Evolutionary conservation across 2,797 vertebrate genomes (phyloP).

Genomic region (Lacerta agilis): DNA sequence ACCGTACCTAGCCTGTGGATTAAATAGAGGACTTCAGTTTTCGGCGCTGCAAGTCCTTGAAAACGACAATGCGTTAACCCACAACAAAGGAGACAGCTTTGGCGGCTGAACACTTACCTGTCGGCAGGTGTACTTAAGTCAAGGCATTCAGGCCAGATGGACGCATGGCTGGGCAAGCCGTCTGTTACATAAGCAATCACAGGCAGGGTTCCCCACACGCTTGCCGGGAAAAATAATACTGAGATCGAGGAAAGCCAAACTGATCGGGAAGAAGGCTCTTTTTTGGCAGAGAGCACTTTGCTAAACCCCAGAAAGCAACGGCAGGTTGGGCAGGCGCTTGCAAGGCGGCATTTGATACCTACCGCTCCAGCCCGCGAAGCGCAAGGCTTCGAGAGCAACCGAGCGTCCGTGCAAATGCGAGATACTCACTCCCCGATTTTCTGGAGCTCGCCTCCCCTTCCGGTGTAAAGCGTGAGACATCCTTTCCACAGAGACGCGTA

Average conservation of each 20-base stretch:
- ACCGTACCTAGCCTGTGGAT: conserved; percentile 60
- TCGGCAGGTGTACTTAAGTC: background rate
- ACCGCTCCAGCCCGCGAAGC: background rate
- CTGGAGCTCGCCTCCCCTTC: conserved; percentile 95
- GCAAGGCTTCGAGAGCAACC: accelerated
- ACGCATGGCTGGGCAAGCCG: background rate
- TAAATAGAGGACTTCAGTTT: conserved; percentile 70
- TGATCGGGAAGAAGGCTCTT: background rate
- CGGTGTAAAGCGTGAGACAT: conserved; percentile 96
- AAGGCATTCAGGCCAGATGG: background rate
- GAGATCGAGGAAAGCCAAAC: background rate
- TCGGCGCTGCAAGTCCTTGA: conserved; percentile 60
- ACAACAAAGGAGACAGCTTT: conserved; percentile 40
- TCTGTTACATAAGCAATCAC: background rate
- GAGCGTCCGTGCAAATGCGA: accelerated
- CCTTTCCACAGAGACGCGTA: conserved; percentile 99
- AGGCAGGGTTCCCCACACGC: background rate
- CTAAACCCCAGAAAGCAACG: background rate
- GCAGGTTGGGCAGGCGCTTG: background rate
- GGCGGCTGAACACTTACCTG: conserved; percentile 10
- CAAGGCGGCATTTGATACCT: conserved; percentile 34
- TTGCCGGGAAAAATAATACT: background rate
- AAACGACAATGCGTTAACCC: conserved; percentile 41
- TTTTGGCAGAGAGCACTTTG: background rate
- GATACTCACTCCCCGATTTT: conserved; percentile 98